phyloP scores from a whole-genome alignment of 2,797 vertebrate genomes.

The Danio kyathit region DNA sequence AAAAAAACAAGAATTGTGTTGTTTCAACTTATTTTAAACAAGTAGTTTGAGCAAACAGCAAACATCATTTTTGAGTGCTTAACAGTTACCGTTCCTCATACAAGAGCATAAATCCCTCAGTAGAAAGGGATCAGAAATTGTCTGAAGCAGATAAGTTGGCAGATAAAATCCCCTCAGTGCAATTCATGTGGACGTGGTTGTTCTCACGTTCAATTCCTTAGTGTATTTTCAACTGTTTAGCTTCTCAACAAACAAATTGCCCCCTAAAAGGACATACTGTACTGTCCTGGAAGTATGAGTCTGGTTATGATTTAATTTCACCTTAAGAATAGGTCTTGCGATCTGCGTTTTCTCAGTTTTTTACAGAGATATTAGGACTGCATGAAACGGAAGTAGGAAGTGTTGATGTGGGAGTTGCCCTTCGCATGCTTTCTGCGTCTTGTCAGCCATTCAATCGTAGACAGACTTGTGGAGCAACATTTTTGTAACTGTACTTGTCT shows the following conservation, averaged over 20 bases:
- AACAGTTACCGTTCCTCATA: background rate
- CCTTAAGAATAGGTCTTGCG: background rate
- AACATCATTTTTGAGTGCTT: too few relatives aligned
- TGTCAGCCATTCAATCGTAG: background rate
- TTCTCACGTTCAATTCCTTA: constrained; percentile 61
- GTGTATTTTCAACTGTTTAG: constrained; percentile 64
- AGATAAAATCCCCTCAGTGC: constrained; percentile 40
- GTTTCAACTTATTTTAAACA: too few relatives aligned
- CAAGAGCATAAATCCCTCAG: background rate
- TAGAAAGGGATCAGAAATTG: background rate
- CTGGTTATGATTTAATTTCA: constrained; percentile 7
- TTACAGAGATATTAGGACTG: too few relatives aligned
- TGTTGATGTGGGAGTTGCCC: background rate
- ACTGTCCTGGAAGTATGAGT: background rate
- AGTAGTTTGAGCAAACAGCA: too few relatives aligned
- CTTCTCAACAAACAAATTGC: constrained; percentile 70
- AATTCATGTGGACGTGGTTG: constrained; percentile 51
- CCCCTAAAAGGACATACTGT: constrained; percentile 48
- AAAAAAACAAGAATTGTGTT: too few relatives aligned
- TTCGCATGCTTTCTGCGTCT: background rate
- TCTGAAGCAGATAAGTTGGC: background rate
- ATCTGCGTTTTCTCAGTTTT: background rate
- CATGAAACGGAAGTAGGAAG: background rate
- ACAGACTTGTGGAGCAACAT: constrained; percentile 19
- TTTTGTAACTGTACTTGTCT: constrained; percentile 5